Evolutionary conservation across 2,113 vertebrate species (phyloP).

Genomic region (Xiphophorus hellerii): DNA sequence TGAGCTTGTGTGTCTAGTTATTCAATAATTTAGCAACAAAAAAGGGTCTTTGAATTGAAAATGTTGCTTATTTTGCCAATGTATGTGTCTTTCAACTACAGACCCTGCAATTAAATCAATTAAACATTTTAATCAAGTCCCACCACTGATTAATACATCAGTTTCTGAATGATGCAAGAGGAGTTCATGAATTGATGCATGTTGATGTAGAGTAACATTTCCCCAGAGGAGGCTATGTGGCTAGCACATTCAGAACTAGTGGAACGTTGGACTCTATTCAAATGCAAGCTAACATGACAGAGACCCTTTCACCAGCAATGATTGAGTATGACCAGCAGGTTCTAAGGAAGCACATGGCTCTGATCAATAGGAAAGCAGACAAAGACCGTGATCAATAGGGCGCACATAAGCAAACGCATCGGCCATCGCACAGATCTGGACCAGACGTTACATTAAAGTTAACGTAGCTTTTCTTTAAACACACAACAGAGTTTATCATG

Average conservation of each 20-base stretch:
- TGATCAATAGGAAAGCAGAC: slow-evolving; percentile 68
- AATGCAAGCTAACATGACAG: background rate
- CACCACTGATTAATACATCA: background rate
- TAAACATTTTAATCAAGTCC: too few species aligned
- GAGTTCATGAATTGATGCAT: background rate
- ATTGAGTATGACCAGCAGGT: slow-evolving; percentile 24
- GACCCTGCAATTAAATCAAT: too few species aligned
- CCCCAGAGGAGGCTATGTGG: background rate
- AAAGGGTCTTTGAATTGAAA: too few species aligned
- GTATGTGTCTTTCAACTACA: too few species aligned
- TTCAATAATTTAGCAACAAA: too few species aligned
- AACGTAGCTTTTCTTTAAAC: background rate
- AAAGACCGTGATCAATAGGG: slow-evolving; percentile 60
- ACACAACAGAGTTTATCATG: background rate
- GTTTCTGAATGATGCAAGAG: background rate
- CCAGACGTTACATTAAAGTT: background rate
- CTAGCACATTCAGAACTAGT: background rate
- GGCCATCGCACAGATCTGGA: background rate
- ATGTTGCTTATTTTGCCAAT: too few species aligned
- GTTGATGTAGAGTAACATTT: background rate
- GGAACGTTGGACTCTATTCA: background rate
- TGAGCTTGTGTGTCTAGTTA: too few species aligned
- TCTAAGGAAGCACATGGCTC: slow-evolving; percentile 49
- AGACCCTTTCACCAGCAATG: slow-evolving; percentile 19
- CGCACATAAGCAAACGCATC: slow-evolving; percentile 1